Evolutionary conservation across 2,113 vertebrate genomes (phyloP).

Genomic region (Sapajus apella): DNA sequence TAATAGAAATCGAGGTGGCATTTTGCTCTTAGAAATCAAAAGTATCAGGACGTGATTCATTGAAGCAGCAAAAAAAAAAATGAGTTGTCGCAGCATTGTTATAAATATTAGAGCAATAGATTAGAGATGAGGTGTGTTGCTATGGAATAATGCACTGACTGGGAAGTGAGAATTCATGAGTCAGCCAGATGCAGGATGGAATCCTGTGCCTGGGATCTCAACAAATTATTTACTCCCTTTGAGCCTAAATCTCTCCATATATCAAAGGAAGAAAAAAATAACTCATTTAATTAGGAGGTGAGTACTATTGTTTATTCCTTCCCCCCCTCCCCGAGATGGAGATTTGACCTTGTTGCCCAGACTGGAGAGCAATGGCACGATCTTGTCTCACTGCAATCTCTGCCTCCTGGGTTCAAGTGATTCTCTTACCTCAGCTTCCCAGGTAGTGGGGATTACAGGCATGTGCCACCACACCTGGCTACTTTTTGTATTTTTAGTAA

Average conservation of each 20-base stretch:
- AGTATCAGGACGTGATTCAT: conserved; percentile 61
- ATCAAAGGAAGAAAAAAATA: conserved; percentile 30
- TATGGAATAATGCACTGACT: background rate
- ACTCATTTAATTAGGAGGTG: background rate
- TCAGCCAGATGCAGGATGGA: background rate
- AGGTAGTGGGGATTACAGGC: no score
- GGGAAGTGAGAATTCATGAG: background rate
- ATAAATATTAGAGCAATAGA: conserved; percentile 70
- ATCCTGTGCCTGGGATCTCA: background rate
- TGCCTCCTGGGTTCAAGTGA: no score
- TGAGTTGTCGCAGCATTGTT: conserved; percentile 40
- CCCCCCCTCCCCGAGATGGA: fast-evolving
- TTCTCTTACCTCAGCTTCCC: no score
- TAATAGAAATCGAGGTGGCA: conserved; percentile 59
- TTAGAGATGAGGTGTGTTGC: conserved; percentile 37
- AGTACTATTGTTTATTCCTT: background rate
- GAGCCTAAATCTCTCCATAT: background rate
- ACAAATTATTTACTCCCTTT: conserved; percentile 37
- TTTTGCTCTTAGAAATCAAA: conserved; percentile 73
- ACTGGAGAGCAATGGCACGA: no score
- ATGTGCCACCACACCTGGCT: no score
- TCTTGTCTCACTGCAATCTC: no score
- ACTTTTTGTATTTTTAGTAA: no score
- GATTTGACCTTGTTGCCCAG: no score
- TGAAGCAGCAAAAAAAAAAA: conserved; percentile 42